Evolutionary conservation across 2,113 vertebrate genomes (phyloP).

Genomic region (Gambusia holbrooki): DNA sequence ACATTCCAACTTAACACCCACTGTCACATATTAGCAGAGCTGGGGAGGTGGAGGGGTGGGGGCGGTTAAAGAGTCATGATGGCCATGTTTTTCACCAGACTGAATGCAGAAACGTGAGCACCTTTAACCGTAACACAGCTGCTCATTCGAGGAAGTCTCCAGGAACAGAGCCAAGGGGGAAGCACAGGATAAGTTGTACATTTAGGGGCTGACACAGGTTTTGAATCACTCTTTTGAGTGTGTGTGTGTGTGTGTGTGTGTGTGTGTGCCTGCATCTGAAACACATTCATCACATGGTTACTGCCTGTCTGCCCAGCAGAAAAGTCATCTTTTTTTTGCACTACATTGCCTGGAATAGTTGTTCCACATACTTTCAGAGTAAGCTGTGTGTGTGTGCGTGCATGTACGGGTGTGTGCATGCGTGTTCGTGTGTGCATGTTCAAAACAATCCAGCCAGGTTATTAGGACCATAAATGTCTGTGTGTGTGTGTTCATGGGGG

Average conservation of each 20-base stretch:
- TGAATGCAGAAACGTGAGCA: constrained; percentile 47
- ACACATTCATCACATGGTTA: constrained; percentile 31
- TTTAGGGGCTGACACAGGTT: constrained; percentile 36
- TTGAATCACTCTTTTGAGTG: constrained; percentile 35
- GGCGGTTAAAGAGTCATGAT: neutral
- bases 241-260: constrained; percentile 8
- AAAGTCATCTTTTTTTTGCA: neutral
- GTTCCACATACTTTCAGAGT: neutral
- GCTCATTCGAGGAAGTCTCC: constrained; percentile 66
- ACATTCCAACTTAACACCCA: constrained; percentile 7
- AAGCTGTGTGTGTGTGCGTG: neutral
- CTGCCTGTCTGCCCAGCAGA: constrained; percentile 15
- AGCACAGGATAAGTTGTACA: constrained; percentile 31
- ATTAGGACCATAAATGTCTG: neutral
- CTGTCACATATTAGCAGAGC: constrained; percentile 8
- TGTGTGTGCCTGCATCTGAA: constrained; percentile 11
- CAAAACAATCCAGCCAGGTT: constrained; percentile 18
- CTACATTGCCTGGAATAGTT: neutral
- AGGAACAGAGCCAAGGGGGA: constrained; percentile 50
- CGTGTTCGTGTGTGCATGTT: constrained; percentile 11
- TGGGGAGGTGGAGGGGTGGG: too few relatives aligned
- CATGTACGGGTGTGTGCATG: constrained; percentile 17
- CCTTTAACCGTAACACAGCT: constrained; percentile 57
- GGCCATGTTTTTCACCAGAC: constrained; percentile 6
- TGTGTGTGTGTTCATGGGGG: constrained; percentile 3